Conservation (phyloP, 2,797 vertebrate species). For the Euphonia xanthogaster region DNA sequence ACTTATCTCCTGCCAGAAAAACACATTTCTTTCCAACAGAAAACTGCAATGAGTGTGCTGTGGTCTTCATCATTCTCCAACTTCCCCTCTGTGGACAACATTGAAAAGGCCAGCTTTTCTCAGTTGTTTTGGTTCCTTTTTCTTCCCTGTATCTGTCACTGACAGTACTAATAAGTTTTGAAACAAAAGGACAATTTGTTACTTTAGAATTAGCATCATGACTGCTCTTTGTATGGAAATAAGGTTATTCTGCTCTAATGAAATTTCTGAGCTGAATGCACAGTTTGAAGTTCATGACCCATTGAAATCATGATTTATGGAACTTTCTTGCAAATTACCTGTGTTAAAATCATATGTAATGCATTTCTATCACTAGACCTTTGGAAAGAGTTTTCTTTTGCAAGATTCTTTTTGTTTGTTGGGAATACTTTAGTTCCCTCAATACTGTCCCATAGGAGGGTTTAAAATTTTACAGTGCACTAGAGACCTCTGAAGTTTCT, state of each 20-base stretch:
- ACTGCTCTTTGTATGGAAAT: conserved; percentile 47
- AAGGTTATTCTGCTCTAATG: conserved; percentile 39
- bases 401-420: neutral
- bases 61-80: neutral
- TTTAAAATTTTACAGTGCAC: neutral
- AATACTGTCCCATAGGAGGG: neutral
- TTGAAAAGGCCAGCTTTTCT: neutral
- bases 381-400: neutral
- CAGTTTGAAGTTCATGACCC: conserved; percentile 40
- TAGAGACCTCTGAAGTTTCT: neutral
- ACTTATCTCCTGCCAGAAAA: neutral
- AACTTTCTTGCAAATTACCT: conserved; percentile 13
- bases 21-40: conserved; percentile 13
- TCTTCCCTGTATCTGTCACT: neutral
- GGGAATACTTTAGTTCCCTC: neutral
- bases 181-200: conserved; percentile 41
- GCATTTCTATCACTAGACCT: conserved; percentile 1
- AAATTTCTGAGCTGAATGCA: conserved; percentile 49
- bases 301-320: conserved; percentile 46
- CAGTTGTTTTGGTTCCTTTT: neutral
- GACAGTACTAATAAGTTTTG: neutral
- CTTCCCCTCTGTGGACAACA: neutral
- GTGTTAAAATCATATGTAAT: neutral
- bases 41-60: conserved; percentile 1
- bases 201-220: conserved; percentile 35